Evolutionary conservation across 2,888 invertebrate genomes (phyloP).

Genomic region (Notodonta ziczac): DNA sequence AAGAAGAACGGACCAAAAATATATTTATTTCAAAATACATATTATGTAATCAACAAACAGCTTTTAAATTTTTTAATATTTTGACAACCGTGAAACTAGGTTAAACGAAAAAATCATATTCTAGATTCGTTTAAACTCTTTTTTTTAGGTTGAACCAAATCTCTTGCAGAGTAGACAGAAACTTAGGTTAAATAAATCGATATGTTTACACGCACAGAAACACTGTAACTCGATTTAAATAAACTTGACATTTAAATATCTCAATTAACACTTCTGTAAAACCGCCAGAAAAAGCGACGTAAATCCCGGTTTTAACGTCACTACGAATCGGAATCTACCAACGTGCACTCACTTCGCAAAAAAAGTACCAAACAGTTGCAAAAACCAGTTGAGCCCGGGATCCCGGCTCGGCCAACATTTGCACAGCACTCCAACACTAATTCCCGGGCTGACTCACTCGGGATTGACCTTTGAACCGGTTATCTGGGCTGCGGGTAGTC

Average conservation of each 20-base stretch:
- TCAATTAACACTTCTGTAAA: neutral
- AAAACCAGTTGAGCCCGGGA: slow-evolving; percentile 10
- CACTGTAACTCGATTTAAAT: too few relatives aligned
- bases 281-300: neutral
- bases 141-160: too few relatives aligned
- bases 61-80: too few relatives aligned
- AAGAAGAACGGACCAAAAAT: too few relatives aligned
- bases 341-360: slow-evolving; percentile 2
- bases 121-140: too few relatives aligned
- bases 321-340: slow-evolving; percentile 2
- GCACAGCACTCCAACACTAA: slow-evolving; percentile 37
- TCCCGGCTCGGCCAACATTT: slow-evolving; percentile 35
- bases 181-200: too few relatives aligned
- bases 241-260: neutral
- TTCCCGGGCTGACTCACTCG: slow-evolving; percentile 22
- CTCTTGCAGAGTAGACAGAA: too few relatives aligned
- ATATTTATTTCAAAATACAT: too few relatives aligned
- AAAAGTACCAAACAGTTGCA: slow-evolving; percentile 6
- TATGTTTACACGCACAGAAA: too few relatives aligned
- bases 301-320: neutral
- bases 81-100: too few relatives aligned
- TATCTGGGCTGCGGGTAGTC: neutral
- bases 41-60: too few relatives aligned
- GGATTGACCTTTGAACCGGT: slow-evolving; percentile 30
- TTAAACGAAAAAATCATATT: too few relatives aligned